Base-by-base conservation (phyloP, 2,888 invertebrate genomes). In the Salticus scenicus region DNA sequence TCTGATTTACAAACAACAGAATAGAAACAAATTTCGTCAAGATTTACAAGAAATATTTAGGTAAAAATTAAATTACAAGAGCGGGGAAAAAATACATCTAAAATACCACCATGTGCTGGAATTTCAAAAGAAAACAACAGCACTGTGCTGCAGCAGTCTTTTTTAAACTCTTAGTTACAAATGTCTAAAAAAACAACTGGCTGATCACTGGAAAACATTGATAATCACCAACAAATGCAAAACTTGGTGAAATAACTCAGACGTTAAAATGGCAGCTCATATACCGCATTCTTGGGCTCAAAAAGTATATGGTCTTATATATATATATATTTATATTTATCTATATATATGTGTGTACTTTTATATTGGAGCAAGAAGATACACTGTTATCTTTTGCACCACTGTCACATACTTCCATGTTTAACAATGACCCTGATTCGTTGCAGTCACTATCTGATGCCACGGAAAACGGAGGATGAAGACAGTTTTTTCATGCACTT, bases 91-190 rank as follows among this genome's bases (percentile, higher is more conserved):
- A 20, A 33, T 0, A 31, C 14, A 31, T n/a, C 1, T 31, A 33
- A 67, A 31, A 33, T 20, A 31, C n/a, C 41, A n/a, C 28, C 37
- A 37, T 57, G 77, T 77, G 77, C 76, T 72, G 83, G 77, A 77
- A 84, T 77, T 84, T 78, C 63, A 73, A 78, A 84, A 84, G 77
- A 41, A 42, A 75, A 64, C n/a, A 27, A 27, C 24, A 20, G 30
- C 42, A 2, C n/a, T 67, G 67, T 33, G 67, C 31, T 24, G 24
- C 57, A 57, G 24, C 1, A 57, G 24, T 24, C 14, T 78, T 75
- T 30, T 63, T 66, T 31, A 17, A 31, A 41, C 31, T 33, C 37
- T 24, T 72, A 72, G 72, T 24, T 42, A 71, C 42, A 66, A 66
- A 72, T 47, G 41, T 30, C 64, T 37, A 66, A 79, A 67, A 76